Evolutionary conservation across 2,797 vertebrate species (phyloP).

Genomic region (Phoeniculus purpureus): DNA sequence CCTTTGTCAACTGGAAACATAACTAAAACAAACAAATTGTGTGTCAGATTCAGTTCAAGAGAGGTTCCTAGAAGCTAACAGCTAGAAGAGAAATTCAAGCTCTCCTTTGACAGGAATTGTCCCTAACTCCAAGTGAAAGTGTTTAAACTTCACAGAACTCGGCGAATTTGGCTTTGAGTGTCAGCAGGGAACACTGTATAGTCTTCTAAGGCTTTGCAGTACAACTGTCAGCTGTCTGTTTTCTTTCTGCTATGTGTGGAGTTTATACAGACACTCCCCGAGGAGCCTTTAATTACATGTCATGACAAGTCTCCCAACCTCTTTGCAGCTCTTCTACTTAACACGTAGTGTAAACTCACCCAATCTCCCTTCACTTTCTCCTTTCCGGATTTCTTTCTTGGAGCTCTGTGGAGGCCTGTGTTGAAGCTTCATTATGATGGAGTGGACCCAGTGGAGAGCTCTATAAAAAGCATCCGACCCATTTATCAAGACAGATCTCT

Average conservation of each 20-base stretch:
- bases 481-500: slow-evolving; percentile 63
- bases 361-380: slow-evolving; percentile 65
- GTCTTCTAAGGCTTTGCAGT: slow-evolving; percentile 59
- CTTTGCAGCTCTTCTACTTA: slow-evolving; percentile 72
- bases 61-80: background rate
- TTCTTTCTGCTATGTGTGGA: slow-evolving; percentile 63
- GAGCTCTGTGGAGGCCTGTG: slow-evolving; percentile 32
- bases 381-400: slow-evolving; percentile 43
- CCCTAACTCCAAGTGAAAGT: slow-evolving; percentile 48
- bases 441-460: slow-evolving; percentile 65
- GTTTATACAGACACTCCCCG: slow-evolving; percentile 70
- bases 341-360: slow-evolving; percentile 67
- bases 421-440: slow-evolving; percentile 71
- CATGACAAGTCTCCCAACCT: slow-evolving; percentile 75
- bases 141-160: slow-evolving; percentile 53
- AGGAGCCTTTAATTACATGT: slow-evolving; percentile 75
- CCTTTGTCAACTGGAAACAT: background rate
- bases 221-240: slow-evolving; percentile 75
- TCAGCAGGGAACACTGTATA: slow-evolving; percentile 60
- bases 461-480: slow-evolving; percentile 60
- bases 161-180: slow-evolving; percentile 61
- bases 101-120: slow-evolving; percentile 45
- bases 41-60: slow-evolving; percentile 9
- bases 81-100: slow-evolving; percentile 16
- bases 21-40: slow-evolving; percentile 31